Evolutionary conservation across 2,888 invertebrate species (phyloP), one percentile per base, ranked within the genome.

Genomic region (Tineola bisselliella): DNA sequence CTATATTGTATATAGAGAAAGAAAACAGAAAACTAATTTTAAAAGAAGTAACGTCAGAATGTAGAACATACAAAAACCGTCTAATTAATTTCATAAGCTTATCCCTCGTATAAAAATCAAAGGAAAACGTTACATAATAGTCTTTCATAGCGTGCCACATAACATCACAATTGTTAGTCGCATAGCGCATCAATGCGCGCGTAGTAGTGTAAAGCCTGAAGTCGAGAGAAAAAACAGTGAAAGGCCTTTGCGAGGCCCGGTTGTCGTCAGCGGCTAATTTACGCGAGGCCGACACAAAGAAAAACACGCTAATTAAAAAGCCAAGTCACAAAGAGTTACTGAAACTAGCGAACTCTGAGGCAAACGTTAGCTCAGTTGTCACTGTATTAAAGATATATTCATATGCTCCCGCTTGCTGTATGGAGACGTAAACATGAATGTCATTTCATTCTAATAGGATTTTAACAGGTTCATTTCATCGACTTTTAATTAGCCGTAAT

Each of bases 231-330:
- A 58, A 48, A 13, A 48, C 12, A 31, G 8, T 33, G 33, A 58
- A 33, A 33, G 33, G 19, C 48, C 19, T 60, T 44, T 25, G 25
- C 19, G 48, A 25, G 10, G 8, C 59, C 30, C 58, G 54, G 54
- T 54, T 25, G 54, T 58, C 58, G 44, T 62, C 78, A 70, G 71
- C 72, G 83, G 84, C 86, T 86, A 86, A 86, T 86, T 81, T 81
- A 73, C 77, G 72, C 72, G 67, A 69, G 69, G 67, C 69, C 61
- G 72, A 72, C 74, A 84, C 84, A 84, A 84, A 87, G 84, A 79
- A 75, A 78, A 81, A 79, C 77, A 75, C 79, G 83, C 84, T 87
- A 86, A 87, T 87, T 86, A 84, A 87, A 86, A 87, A 82, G 80
- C 79, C 75, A 72, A 80, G 74, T 75, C 81, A 80, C 82, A 84